These are phyloP conservation scores for Timema podura DNA, from an alignment of 2,888 invertebrate species.

Conservation along the genomic window DNA sequence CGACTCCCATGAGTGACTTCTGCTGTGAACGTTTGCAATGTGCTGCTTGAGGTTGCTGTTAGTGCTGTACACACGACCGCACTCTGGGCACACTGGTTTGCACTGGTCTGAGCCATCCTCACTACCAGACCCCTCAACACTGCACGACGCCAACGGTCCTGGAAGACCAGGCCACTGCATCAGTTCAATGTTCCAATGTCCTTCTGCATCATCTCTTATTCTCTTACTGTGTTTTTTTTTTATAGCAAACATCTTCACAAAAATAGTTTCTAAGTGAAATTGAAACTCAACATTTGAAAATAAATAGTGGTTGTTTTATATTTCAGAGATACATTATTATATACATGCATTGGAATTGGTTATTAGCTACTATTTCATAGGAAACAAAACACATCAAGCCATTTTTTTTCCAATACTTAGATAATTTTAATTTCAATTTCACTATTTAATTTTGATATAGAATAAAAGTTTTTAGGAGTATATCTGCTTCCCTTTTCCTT, in stretches of 20 bases:
- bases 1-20: conserved; percentile 64
- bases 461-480: too few relatives aligned
- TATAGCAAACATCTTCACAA: neutral
- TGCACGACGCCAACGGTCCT: conserved; percentile 24
- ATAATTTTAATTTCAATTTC: too few relatives aligned
- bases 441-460: too few relatives aligned
- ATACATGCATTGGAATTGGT: too few relatives aligned
- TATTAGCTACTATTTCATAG: too few relatives aligned
- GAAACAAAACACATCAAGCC: too few relatives aligned
- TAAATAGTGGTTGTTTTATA: too few relatives aligned
- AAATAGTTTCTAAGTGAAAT: too few relatives aligned
- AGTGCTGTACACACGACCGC: conserved; percentile 41
- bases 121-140: conserved; percentile 21
- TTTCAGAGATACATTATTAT: too few relatives aligned
- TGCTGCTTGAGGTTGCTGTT: conserved; percentile 70
- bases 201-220: neutral
- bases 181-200: conserved; percentile 18
- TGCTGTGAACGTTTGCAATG: conserved; percentile 69
- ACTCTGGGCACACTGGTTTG: conserved; percentile 40
- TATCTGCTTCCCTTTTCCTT: too few relatives aligned
- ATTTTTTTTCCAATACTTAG: too few relatives aligned
- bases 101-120: conserved; percentile 9
- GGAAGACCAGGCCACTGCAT: conserved; percentile 32
- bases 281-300: too few relatives aligned
- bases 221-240: neutral